Evolutionary conservation across 2,797 vertebrate genomes (phyloP).

Genomic region (Pelodytes ibericus): DNA sequence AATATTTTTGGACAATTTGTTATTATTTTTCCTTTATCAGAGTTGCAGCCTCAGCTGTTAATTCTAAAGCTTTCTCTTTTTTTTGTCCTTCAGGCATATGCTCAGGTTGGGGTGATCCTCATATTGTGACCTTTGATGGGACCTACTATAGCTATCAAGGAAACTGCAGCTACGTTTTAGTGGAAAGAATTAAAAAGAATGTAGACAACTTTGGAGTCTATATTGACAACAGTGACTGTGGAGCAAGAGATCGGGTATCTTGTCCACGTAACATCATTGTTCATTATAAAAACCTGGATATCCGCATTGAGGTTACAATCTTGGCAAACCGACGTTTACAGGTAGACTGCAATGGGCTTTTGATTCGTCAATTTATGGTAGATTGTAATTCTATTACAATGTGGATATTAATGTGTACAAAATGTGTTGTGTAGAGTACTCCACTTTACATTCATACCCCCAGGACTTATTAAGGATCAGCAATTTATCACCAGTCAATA

Average conservation of each 20-base stretch:
- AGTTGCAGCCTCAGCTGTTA: too few relatives aligned
- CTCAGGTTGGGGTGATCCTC: slow-evolving; percentile 92
- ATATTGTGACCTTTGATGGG: slow-evolving; percentile 92
- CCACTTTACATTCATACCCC: too few relatives aligned
- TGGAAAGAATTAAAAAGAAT: slow-evolving; percentile 78
- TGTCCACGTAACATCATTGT: slow-evolving; percentile 80
- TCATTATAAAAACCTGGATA: slow-evolving; percentile 71
- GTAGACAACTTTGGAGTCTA: slow-evolving; percentile 82
- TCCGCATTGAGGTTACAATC: slow-evolving; percentile 75
- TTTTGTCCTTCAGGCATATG: slow-evolving; percentile 78
- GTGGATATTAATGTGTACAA: too few relatives aligned
- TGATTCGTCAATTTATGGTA: too few relatives aligned
- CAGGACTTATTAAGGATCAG: too few relatives aligned
- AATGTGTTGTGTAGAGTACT: too few relatives aligned
- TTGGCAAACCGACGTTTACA: slow-evolving; percentile 61
- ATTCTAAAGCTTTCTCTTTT: too few relatives aligned
- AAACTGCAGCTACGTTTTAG: slow-evolving; percentile 90
- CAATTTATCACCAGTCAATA: too few relatives aligned
- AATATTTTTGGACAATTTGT: too few relatives aligned
- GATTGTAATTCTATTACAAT: too few relatives aligned
- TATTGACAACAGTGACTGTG: slow-evolving; percentile 89
- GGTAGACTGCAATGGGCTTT: slow-evolving; percentile 60
- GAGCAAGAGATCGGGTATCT: slow-evolving; percentile 64
- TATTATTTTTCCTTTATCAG: too few relatives aligned
- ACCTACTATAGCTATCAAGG: slow-evolving; percentile 91